Evolutionary conservation across 2,797 vertebrate species (phyloP).

Genomic region (Centropyge bicolor): DNA sequence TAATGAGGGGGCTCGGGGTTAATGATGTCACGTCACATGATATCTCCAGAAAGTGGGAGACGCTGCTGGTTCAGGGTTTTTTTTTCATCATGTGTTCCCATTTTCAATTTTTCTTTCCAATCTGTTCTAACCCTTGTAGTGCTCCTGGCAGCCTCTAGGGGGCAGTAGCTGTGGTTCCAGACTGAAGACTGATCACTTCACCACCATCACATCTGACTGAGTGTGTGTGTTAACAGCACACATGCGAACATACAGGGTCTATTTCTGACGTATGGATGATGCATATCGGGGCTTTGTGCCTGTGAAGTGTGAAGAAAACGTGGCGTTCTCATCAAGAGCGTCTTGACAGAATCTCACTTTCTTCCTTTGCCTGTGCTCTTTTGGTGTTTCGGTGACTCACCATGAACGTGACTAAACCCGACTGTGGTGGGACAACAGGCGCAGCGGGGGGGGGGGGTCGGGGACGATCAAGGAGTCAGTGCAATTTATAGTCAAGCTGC

Average conservation of each 20-base stretch:
- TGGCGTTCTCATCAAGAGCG: constrained; percentile 6
- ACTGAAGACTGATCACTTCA: background rate
- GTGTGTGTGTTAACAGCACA: background rate
- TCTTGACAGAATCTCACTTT: constrained; percentile 5
- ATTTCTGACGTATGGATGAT: constrained; percentile 1
- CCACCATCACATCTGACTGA: background rate
- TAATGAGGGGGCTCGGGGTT: background rate
- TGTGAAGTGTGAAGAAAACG: background rate
- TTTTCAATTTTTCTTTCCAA: background rate
- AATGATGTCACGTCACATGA: background rate
- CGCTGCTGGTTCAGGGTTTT: too few relatives aligned
- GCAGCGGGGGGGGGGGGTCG: background rate
- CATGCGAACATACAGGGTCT: background rate
- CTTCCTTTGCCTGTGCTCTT: constrained; percentile 21
- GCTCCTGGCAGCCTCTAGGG: background rate
- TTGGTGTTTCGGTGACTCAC: constrained; percentile 53
- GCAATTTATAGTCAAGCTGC: constrained; percentile 31
- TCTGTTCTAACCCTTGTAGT: background rate
- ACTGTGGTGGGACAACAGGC: constrained; percentile 49
- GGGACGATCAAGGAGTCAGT: constrained; percentile 13
- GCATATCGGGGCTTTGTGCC: background rate
- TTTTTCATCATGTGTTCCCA: background rate
- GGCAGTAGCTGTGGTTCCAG: background rate
- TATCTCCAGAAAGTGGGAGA: background rate
- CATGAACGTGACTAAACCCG: constrained; percentile 42